Evolutionary conservation across 2,797 vertebrate genomes (phyloP).

Genomic region (Anguilla anguilla): DNA sequence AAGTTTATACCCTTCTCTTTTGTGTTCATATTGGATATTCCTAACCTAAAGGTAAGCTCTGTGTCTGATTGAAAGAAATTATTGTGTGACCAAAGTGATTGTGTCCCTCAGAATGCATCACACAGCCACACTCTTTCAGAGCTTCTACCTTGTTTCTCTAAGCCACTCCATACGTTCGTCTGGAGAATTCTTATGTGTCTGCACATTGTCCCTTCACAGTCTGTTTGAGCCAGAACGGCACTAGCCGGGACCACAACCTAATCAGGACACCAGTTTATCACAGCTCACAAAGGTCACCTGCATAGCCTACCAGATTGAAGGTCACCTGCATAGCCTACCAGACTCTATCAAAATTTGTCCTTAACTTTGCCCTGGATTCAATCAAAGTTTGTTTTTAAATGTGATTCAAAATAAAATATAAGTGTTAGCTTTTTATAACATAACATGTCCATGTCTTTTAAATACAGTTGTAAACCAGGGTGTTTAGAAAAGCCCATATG

Average conservation of each 20-base stretch:
- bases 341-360: background rate
- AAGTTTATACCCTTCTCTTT: background rate
- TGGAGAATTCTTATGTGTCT: background rate
- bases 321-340: background rate
- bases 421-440: background rate
- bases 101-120: background rate
- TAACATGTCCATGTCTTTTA: background rate
- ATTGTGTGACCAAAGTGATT: background rate
- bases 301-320: background rate
- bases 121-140: conserved; percentile 5
- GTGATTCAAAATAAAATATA: background rate
- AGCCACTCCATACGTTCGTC: background rate
- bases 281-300: background rate
- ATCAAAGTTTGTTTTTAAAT: background rate
- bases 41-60: background rate
- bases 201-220: background rate
- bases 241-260: background rate
- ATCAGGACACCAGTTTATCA: background rate
- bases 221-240: background rate
- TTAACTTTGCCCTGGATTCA: background rate
- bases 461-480: background rate
- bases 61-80: background rate
- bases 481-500: background rate
- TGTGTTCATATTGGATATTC: background rate
- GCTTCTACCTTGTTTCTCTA: background rate